Evolutionary conservation across 2,797 vertebrate species (phyloP).

Genomic region (Acanthopagrus latus): DNA sequence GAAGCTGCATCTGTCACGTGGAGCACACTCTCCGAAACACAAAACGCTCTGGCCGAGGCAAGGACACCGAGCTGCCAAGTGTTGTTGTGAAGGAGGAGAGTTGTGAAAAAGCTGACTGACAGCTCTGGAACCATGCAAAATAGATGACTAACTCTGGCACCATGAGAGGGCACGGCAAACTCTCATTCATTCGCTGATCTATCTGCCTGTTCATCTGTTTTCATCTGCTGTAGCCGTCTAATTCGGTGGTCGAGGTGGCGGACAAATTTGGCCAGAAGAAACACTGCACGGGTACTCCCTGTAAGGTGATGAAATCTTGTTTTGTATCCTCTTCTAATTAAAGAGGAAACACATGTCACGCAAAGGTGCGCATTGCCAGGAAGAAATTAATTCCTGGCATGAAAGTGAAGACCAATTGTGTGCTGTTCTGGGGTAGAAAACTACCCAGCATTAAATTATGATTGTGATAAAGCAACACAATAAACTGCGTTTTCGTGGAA

Average conservation of each 20-base stretch:
- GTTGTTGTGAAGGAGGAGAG: conserved; percentile 60
- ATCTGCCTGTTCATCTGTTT: conserved; percentile 30
- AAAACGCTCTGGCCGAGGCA: conserved; percentile 47
- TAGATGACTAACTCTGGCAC: conserved; percentile 51
- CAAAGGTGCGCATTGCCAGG: too few species aligned
- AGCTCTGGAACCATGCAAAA: conserved; percentile 47
- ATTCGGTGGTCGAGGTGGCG: conserved; percentile 32
- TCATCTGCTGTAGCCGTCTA: conserved; percentile 33
- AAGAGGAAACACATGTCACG: conserved; percentile 7
- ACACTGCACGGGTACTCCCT: neutral
- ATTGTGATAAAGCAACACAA: neutral
- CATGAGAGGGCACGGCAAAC: conserved; percentile 20
- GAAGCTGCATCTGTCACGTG: conserved; percentile 42
- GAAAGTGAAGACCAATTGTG: conserved; percentile 2
- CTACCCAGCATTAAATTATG: neutral
- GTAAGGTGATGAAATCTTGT: neutral
- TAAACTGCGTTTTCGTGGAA: neutral
- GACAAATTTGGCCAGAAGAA: conserved; percentile 12
- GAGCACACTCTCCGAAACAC: conserved; percentile 51
- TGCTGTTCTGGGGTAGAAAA: neutral
- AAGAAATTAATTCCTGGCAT: too few species aligned
- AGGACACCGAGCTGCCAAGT: conserved; percentile 58
- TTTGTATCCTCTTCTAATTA: conserved; percentile 14
- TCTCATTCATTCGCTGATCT: conserved; percentile 25
- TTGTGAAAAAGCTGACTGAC: conserved; percentile 60